phyloP scores from a whole-genome alignment of 37 sponge, comb jelly and placozoan genomes.

The Aplysina aerophoba region DNA sequence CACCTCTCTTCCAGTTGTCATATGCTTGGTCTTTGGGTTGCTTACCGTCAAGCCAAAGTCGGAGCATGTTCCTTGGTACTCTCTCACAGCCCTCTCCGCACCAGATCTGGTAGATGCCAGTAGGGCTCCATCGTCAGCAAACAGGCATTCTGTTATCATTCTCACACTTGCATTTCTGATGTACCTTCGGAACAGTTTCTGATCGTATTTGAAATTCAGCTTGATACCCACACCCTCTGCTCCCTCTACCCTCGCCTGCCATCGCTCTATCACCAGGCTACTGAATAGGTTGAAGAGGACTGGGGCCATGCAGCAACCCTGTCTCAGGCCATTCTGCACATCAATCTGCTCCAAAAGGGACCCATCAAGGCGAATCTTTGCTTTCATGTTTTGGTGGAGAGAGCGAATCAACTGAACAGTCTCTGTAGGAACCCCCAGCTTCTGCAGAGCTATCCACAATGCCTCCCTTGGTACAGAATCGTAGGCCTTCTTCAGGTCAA shows the following conservation, averaged over 20 bases:
- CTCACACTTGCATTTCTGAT: conserved; percentile 3
- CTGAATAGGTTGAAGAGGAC: conserved; percentile 1
- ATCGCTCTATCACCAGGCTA: not conserved
- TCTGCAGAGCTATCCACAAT: conserved; percentile 26
- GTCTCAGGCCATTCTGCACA: conserved; percentile 19
- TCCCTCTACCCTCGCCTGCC: conserved; percentile 9
- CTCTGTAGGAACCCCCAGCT: conserved; percentile 24
- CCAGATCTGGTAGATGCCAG: conserved; percentile 29
- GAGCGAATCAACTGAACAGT: not conserved
- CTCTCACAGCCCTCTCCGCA: conserved; percentile 21
- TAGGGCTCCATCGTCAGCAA: conserved; percentile 39
- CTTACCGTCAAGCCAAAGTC: conserved; percentile 1
- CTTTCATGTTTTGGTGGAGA: conserved; percentile 1
- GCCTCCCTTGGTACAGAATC: conserved; percentile 18
- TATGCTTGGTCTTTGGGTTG: conserved; percentile 4
- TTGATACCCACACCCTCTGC: conserved; percentile 19
- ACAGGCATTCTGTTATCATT: not conserved
- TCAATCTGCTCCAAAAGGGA: not conserved
- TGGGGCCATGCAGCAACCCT: conserved; percentile 28
- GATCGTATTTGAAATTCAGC: not conserved
- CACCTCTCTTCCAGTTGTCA: not conserved
- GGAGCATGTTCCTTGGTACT: conserved; percentile 2
- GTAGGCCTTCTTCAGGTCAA: conserved; percentile 16
- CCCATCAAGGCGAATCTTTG: not conserved
- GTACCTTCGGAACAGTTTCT: conserved; percentile 3